phyloP scores from a whole-genome alignment of 1,140 invertebrate genomes.

The Drosophila bifasciata region DNA sequence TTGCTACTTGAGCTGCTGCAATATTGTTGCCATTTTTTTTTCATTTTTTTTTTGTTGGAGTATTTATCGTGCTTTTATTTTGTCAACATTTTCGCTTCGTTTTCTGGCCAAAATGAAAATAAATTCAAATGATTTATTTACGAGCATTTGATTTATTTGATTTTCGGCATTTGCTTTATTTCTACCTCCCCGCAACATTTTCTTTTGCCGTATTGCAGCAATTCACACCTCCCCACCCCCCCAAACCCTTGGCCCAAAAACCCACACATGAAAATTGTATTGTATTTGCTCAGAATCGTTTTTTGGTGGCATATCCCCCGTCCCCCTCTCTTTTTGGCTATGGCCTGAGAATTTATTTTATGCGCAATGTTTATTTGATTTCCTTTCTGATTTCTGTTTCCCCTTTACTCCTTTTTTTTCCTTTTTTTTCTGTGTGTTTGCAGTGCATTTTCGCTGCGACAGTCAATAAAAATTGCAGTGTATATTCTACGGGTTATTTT shows the following conservation, averaged over 20 bases:
- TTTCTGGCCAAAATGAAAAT: conserved; percentile 76
- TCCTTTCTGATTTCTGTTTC: conserved; percentile 2
- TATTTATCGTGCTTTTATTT: conserved; percentile 82
- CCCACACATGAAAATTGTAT: conserved; percentile 56
- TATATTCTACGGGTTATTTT: conserved; percentile 14
- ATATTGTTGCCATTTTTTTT: conserved; percentile 37
- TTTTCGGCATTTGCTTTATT: conserved; percentile 64
- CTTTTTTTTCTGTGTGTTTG: conserved; percentile 1
- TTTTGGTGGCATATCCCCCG: conserved; percentile 32
- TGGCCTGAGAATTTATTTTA: conserved; percentile 51
- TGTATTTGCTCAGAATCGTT: conserved; percentile 55
- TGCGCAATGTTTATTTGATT: conserved; percentile 64
- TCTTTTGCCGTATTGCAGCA: conserved; percentile 16
- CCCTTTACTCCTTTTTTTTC: conserved; percentile 4
- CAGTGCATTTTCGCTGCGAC: conserved; percentile 37
- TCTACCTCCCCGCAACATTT: background rate
- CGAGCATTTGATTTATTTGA: conserved; percentile 82
- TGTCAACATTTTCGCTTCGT: conserved; percentile 77
- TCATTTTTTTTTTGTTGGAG: conserved; percentile 58
- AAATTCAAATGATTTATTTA: conserved; percentile 83
- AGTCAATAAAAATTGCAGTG: conserved; percentile 72
- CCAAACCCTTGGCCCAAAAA: background rate
- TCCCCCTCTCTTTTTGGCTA: conserved; percentile 25
- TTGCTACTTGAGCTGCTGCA: conserved; percentile 18
- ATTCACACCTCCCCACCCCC: conserved; percentile 7